phyloP scores from a whole-genome alignment of 2,797 vertebrate species.

The Coilia nasus region DNA sequence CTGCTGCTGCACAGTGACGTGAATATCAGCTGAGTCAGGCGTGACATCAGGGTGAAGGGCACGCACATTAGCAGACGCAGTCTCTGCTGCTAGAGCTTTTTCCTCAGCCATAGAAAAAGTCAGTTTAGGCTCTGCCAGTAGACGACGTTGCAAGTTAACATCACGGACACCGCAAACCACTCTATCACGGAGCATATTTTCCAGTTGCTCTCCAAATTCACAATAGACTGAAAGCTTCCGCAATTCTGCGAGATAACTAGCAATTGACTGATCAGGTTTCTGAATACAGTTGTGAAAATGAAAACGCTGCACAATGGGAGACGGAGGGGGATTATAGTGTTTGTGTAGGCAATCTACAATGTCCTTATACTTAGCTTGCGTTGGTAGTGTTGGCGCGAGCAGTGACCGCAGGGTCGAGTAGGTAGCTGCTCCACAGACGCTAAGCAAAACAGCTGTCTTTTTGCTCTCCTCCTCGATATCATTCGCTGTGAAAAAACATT shows the following conservation, averaged over 20 bases:
- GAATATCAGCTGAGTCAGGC: too few species aligned
- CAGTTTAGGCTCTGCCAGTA: too few species aligned
- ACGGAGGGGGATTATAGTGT: not conserved
- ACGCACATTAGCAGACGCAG: too few species aligned
- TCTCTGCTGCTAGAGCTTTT: too few species aligned
- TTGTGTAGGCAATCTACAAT: not conserved
- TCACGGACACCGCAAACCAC: too few species aligned
- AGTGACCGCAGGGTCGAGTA: not conserved
- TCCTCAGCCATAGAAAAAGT: too few species aligned
- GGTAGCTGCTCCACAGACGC: slow-evolving; percentile 15
- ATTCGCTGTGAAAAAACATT: too few species aligned
- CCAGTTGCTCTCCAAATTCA: slow-evolving; percentile 16
- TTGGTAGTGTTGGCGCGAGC: not conserved
- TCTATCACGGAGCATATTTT: not conserved
- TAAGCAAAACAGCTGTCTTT: not conserved
- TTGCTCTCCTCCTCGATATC: too few species aligned
- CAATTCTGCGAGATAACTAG: slow-evolving; percentile 1
- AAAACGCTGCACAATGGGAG: not conserved
- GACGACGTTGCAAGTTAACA: too few species aligned
- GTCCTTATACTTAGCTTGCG: too few species aligned
- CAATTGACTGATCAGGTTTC: slow-evolving; percentile 11
- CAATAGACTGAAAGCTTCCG: slow-evolving; percentile 1
- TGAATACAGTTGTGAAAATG: slow-evolving; percentile 30
- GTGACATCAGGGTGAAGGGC: too few species aligned
- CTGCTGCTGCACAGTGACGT: too few species aligned